These are phyloP conservation scores for Rotaria socialis DNA, from an alignment of 2,888 invertebrate species.

Conservation along the genomic window DNA sequence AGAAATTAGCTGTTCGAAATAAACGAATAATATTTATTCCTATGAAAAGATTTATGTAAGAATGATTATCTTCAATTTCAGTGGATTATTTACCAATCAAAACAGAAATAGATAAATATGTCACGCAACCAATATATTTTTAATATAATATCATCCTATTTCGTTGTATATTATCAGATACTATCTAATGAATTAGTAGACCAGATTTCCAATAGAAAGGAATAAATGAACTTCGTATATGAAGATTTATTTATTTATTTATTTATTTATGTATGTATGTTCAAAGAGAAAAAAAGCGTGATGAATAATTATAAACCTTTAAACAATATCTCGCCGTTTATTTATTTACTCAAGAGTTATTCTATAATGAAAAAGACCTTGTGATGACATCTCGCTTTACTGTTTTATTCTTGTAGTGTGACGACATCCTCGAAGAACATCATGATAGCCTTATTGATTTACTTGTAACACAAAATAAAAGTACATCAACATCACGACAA, in stretches of 20 bases:
- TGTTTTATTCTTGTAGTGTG: slow-evolving; percentile 13
- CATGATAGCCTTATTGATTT: slow-evolving; percentile 12
- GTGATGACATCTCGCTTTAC: slow-evolving; percentile 3
- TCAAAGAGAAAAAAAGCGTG: neutral
- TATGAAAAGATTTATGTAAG: neutral
- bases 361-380: neutral
- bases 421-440: slow-evolving; percentile 26
- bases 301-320: neutral
- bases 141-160: neutral
- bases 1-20: neutral
- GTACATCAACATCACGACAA: neutral
- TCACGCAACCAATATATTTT: neutral
- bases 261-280: neutral
- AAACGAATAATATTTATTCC: neutral
- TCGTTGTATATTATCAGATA: no score
- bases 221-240: neutral
- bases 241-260: neutral
- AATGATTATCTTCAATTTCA: neutral
- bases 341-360: slow-evolving; percentile 1
- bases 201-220: no score
- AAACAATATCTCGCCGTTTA: neutral
- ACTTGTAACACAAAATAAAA: neutral
- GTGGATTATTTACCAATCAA: neutral
- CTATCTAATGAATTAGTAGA: no score
- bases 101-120: neutral